Conservation (phyloP, 2,888 invertebrate genomes). For the Pandemis heparana region DNA sequence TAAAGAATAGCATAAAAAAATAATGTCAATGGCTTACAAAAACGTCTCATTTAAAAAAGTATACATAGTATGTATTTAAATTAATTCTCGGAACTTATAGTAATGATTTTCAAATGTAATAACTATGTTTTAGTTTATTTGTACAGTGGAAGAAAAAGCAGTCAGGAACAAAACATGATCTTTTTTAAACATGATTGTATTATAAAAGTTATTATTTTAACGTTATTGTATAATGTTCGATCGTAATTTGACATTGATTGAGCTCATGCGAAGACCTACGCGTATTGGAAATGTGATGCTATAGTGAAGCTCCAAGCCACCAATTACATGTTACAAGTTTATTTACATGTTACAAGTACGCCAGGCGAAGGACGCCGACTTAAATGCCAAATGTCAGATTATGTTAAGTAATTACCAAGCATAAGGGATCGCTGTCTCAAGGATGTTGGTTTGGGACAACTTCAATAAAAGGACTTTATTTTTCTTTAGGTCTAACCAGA, state of each 20-base stretch:
- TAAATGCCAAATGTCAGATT: constrained; percentile 24
- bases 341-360: neutral
- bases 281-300: neutral
- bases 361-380: constrained; percentile 14
- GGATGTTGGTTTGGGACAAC: constrained; percentile 13
- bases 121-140: no score
- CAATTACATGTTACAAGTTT: constrained; percentile 12
- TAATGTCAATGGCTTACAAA: no score
- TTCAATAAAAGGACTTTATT: neutral
- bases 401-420: neutral
- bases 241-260: constrained; percentile 4
- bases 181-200: neutral
- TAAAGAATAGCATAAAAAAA: no score
- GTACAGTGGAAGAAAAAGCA: neutral
- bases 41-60: no score
- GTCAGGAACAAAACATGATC: neutral
- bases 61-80: neutral
- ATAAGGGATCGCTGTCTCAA: constrained; percentile 8
- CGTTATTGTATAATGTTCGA: neutral
- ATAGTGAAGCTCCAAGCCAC: neutral
- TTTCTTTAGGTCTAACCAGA: neutral
- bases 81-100: neutral
- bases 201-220: neutral
- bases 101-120: no score
- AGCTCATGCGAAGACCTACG: constrained; percentile 9